Base-by-base conservation (phyloP, 2,888 invertebrate genomes). In the Tetranychus truncatus region DNA sequence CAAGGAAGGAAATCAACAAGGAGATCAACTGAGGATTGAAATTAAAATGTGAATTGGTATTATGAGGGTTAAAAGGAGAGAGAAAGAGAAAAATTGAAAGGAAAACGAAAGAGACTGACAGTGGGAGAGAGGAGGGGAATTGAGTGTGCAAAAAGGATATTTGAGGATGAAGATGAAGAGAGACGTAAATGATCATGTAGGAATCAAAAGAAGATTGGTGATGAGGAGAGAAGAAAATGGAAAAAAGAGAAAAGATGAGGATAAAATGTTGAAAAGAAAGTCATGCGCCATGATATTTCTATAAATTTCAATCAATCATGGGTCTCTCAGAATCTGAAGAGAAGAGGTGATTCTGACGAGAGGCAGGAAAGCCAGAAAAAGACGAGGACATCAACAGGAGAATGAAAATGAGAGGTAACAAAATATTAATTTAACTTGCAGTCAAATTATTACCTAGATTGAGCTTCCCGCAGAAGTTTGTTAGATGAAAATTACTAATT, bases 21-120 rank as follows among this genome's bases (percentile, higher is more conserved):
- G n/a, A 67, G 67, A 67, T 21, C 67, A 21, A 67, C 21, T 67
- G n/a, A 67, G 21, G 67, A 67, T 55, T 55, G 55, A 55, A 55
- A 55, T 55, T 55, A 55, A 55, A 55, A 55, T 55, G 55, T 55
- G 55, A 15, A 55, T 15, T 55, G 11, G 55, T 15, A 15, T 9
- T 55, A 15, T 67, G 67, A 20, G 69, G 20, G 21, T 20, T 11
- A 21, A 6, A 8, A 24, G 11, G 69, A 21, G 21, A 20, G 18
- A 21, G 21, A 8, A 20, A 21, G 21, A 69, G 69, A 21, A 21
- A 21, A n/a, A 21, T 9, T 11, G 20, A 21, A 67, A 7, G n/a
- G 67, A 67, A 21, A 67, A n/a, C 11, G 72, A 72, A 44, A 74
- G 74, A 74, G 74, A 55, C 55, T 45, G 73, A 73, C 18, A 45